Percentiles rank a stretch among this genome's conserved stretches.
phyloP scores from a whole-genome alignment of 2,888 invertebrate species.

The Nomada hirtipes region DNA sequence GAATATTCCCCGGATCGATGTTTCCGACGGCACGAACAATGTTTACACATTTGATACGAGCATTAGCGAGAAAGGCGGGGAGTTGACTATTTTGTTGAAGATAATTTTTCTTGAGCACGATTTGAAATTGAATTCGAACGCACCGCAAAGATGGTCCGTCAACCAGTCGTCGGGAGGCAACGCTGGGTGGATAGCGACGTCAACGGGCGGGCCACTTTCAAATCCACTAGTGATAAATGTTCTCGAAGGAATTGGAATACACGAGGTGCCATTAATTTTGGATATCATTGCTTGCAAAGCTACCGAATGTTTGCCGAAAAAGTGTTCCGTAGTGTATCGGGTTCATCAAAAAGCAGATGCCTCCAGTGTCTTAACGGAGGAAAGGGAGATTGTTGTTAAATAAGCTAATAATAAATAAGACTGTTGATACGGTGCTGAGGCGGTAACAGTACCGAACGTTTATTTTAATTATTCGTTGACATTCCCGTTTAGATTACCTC shows the following conservation, averaged over 20 bases:
- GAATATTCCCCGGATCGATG: conserved; percentile 62
- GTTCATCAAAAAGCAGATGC: conserved; percentile 72
- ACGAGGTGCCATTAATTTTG: conserved; percentile 74
- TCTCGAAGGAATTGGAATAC: conserved; percentile 70
- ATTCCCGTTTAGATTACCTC: background rate
- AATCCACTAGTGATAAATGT: conserved; percentile 74
- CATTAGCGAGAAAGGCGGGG: conserved; percentile 83
- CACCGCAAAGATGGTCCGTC: conserved; percentile 86
- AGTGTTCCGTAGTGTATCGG: conserved; percentile 72
- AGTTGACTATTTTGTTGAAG: conserved; percentile 82
- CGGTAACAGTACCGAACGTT: background rate
- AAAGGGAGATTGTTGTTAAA: conserved; percentile 47
- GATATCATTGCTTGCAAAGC: conserved; percentile 78
- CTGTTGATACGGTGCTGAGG: background rate
- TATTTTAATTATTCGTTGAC: background rate
- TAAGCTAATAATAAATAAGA: conserved; percentile 29
- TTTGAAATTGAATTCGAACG: conserved; percentile 86
- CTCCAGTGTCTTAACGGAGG: conserved; percentile 64
- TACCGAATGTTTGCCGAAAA: conserved; percentile 79
- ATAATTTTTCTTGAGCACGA: conserved; percentile 83
- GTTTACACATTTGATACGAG: conserved; percentile 73
- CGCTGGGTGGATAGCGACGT: conserved; percentile 68
- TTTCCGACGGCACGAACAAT: conserved; percentile 41
- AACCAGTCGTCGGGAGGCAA: conserved; percentile 79
- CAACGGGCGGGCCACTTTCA: conserved; percentile 66